phyloP scores from a whole-genome alignment of 2,113 vertebrate species.

The Sphyrna mokarran region DNA sequence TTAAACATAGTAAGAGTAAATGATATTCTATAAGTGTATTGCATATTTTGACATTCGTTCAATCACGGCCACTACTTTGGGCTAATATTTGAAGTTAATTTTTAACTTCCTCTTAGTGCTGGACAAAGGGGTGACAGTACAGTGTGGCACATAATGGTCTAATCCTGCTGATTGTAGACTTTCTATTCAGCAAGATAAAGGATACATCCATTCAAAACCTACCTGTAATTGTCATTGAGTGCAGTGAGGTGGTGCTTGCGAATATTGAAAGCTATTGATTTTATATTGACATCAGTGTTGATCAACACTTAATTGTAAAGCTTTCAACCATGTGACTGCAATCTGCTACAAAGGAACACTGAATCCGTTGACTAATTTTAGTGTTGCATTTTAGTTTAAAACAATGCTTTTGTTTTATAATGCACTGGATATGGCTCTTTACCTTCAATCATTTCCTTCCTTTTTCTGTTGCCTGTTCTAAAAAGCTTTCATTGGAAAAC shows the following conservation, averaged over 20 bases:
- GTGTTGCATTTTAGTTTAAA: not conserved
- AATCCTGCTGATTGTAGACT: not conserved
- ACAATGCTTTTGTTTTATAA: slow-evolving; percentile 4
- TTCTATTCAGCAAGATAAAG: not conserved
- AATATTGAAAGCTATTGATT: not conserved
- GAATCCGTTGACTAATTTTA: slow-evolving; percentile 6
- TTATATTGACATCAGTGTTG: not conserved
- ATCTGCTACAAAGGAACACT: not conserved
- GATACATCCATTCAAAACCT: not conserved
- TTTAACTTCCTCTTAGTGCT: slow-evolving; percentile 1
- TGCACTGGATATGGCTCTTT: slow-evolving; percentile 8
- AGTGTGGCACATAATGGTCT: not conserved
- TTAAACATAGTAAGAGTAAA: not conserved
- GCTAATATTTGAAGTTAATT: not conserved
- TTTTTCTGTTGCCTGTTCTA: not conserved
- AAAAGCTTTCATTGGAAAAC: not conserved
- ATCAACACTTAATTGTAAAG: not conserved
- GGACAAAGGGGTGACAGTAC: not conserved
- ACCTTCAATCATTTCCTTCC: slow-evolving; percentile 11
- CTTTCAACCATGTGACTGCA: not conserved
- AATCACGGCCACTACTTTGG: not conserved
- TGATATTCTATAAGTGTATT: not conserved
- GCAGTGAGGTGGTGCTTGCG: not conserved
- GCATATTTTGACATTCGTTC: not conserved
- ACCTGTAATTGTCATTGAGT: not conserved